Evolutionary conservation across 2,113 vertebrate species (phyloP), one percentile per base, ranked within the genome.

Genomic region (Oxyura jamaicensis): DNA sequence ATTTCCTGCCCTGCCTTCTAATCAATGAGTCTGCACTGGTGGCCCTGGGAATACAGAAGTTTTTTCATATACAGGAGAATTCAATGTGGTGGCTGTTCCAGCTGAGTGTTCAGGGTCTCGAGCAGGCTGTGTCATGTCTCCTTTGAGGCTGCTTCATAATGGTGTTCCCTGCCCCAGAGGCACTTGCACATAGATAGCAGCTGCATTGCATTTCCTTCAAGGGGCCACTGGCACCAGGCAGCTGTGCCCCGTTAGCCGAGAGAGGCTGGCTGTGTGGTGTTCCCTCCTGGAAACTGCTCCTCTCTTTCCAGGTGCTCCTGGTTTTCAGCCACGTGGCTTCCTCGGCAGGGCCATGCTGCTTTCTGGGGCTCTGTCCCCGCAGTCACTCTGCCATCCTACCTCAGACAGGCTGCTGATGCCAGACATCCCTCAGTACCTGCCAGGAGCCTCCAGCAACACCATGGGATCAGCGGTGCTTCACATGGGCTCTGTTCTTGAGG

Each of bases 1-100:
- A 91, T 93, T 93, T 86, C 84, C 93, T 95, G 90, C 94, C 91
- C 75, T 91, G 94, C 73, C 87, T 95, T 52, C 91, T 93, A 65
- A 94, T 88, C 91, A 82, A 50, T 81, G 95, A 90, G 18, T 58
- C 82, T 86, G 79, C 73, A 39, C 31, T 9, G 6, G 60, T 0
- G 0, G 62, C 77, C 69, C 62, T 89, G 81, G 93, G 86, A 94
- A 46, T 28, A 50, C 42, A 41, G 39, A 4, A 23, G 1, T 5
- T 67, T 86, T 77, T 55, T 78, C 73, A 22, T 6, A 10, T 72
- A 42, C 44, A 50, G 77, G 53, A 84, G 86, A 85, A 48, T 69
- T 31, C 86, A 29, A 1, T 3, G 0, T 39, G 5, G 73, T 6
- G 69, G 29, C 50, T 67, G 25, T 9, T 28, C 86, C 8, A 19